phyloP scores from a whole-genome alignment of 2,113 vertebrate species.

The Pygoscelis adeliae region DNA sequence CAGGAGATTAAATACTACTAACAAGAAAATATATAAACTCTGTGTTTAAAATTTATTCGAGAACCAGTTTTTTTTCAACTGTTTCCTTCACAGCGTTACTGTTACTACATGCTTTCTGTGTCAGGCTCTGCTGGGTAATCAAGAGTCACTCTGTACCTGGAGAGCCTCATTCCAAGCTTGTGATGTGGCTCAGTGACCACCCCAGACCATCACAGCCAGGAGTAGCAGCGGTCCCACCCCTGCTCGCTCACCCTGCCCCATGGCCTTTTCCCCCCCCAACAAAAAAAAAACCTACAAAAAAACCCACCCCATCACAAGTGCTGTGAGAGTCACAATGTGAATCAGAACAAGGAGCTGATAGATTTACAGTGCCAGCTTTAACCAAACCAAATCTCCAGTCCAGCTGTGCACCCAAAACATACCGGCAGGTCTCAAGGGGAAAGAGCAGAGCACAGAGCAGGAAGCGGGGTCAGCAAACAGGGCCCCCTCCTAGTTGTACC shows the following conservation, averaged over 20 bases:
- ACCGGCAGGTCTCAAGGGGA: background rate
- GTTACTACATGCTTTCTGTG: background rate
- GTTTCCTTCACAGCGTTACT: background rate
- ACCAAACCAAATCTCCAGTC: background rate
- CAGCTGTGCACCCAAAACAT: background rate
- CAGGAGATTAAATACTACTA: background rate
- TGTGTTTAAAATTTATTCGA: background rate
- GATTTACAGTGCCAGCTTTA: background rate
- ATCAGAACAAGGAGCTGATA: background rate
- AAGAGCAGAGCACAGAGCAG: background rate
- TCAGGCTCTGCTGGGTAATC: background rate
- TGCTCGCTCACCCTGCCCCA: rapidly evolving
- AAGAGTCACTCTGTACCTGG: background rate
- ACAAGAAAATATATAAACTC: background rate
- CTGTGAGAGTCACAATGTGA: background rate
- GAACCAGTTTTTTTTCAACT: background rate
- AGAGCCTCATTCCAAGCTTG: background rate
- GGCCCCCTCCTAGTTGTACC: background rate
- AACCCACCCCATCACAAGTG: background rate
- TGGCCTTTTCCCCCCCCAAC: rapidly evolving
- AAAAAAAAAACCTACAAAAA: background rate
- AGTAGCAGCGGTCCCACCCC: rapidly evolving
- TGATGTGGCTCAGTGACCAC: background rate
- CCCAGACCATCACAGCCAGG: background rate
- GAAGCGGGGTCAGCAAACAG: background rate